Base-by-base conservation (phyloP, 2,113 vertebrate genomes). In the Clarias magur region DNA sequence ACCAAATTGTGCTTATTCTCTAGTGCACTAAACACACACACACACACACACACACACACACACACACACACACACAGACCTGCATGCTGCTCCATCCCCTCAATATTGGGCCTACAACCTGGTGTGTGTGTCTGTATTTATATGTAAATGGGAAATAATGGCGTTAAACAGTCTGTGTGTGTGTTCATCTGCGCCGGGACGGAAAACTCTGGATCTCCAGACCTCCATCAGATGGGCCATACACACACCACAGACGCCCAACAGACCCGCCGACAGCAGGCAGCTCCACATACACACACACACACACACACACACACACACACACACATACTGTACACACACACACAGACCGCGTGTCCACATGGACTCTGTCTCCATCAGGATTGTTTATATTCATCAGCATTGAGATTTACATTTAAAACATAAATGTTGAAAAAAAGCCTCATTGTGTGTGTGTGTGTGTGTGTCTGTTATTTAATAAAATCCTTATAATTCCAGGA, bases 131-230 rank as follows among this genome's bases (percentile, higher is more conserved):
- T 94, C 93, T 95, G 93, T 96, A 95, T 95, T 96, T 95, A 95
- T 94, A 95, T 95, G 93, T 87, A 87, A 87, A 87, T 87, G 80
- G 86, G 80, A 83, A 76, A 92, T 95, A 95, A 95, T 94, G 95
- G 91, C 94, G 92, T 94, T 95, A 94, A 95, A 95, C 95, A 96
- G 94, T 96, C 95, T 95, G 95, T 92, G 93, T 92, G 88, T 89
- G 91, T 93, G 63, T 83, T 38, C 48, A 48, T 83, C 62, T 83
- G 82, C 23, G n/a, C 16, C 42, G 63, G 82, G 82, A 70, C 67
- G 4, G 21, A 56, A 70, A 84, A 84, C 27, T 84, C 82, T 84
- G 82, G 82, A 84, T 84, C 82, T 70, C 75, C 89, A 85, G 70
- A 86, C 73, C 57, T 80, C 79, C 79, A 88, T 90, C 86, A 90